These are phyloP conservation scores for Drosophila gaucha DNA, from an alignment of 2,888 invertebrate genomes.

Conservation along the genomic window DNA sequence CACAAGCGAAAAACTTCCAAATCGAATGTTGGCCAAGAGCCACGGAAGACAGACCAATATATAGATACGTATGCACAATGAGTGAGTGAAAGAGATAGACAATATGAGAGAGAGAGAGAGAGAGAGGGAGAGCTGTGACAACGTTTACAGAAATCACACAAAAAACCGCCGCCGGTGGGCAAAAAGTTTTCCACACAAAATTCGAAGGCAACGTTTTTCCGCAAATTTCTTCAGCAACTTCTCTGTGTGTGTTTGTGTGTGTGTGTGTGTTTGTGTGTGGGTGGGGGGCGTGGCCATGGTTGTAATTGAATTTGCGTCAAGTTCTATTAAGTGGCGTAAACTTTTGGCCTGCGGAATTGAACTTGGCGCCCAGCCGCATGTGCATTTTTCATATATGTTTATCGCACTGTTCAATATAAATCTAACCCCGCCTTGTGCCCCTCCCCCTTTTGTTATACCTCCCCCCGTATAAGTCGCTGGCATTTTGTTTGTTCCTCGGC, in stretches of 20 bases:
- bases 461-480: background rate
- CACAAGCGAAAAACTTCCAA: constrained; percentile 62
- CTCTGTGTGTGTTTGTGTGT: constrained; percentile 3
- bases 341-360: constrained; percentile 72
- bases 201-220: constrained; percentile 68
- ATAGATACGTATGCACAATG: background rate
- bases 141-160: constrained; percentile 58
- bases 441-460: background rate
- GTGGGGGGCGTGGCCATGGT: constrained; percentile 26
- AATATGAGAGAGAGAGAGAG: constrained; percentile 5
- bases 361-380: constrained; percentile 71
- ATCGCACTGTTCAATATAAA: constrained; percentile 70
- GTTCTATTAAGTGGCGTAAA: constrained; percentile 80
- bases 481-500: constrained; percentile 38
- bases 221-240: constrained; percentile 74
- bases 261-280: background rate
- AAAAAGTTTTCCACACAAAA: constrained; percentile 54
- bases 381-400: constrained; percentile 81
- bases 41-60: constrained; percentile 14
- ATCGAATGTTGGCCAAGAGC: constrained; percentile 48
- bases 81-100: constrained; percentile 4
- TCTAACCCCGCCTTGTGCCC: background rate
- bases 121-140: constrained; percentile 52
- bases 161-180: constrained; percentile 56
- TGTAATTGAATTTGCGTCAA: constrained; percentile 81